Evolutionary conservation across 2,797 vertebrate genomes (phyloP).

Genomic region (Falco rusticolus): DNA sequence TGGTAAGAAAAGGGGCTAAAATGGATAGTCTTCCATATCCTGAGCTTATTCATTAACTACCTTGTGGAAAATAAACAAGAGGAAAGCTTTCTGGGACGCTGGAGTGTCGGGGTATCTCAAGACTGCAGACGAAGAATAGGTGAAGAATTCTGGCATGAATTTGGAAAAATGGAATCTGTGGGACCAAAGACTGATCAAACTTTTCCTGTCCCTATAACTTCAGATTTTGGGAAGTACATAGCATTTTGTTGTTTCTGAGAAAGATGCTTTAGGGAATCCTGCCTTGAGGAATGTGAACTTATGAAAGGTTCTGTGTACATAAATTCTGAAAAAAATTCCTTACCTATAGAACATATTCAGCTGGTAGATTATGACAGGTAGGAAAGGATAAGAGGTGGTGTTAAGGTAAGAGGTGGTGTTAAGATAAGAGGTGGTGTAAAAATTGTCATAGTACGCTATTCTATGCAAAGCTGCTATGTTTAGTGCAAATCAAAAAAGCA

Average conservation of each 20-base stretch:
- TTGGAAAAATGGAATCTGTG: background rate
- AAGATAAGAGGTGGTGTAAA: background rate
- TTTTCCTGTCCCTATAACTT: background rate
- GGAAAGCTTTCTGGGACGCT: background rate
- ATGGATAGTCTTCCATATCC: background rate
- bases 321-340: background rate
- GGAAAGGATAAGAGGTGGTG: background rate
- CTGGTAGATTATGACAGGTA: background rate
- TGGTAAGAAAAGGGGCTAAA: conserved; percentile 5
- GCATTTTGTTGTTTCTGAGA: background rate
- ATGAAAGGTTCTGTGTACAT: background rate
- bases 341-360: background rate
- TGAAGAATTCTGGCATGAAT: background rate
- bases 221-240: background rate
- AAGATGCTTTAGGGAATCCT: background rate
- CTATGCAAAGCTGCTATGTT: background rate
- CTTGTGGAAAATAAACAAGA: background rate
- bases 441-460: background rate
- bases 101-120: background rate
- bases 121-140: background rate
- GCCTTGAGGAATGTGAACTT: background rate
- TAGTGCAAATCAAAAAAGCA: background rate
- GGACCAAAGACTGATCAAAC: background rate
- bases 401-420: background rate
- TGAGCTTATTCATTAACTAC: background rate